Base-by-base conservation (phyloP, 2,888 invertebrate genomes). In the Thymelicus lineola region DNA sequence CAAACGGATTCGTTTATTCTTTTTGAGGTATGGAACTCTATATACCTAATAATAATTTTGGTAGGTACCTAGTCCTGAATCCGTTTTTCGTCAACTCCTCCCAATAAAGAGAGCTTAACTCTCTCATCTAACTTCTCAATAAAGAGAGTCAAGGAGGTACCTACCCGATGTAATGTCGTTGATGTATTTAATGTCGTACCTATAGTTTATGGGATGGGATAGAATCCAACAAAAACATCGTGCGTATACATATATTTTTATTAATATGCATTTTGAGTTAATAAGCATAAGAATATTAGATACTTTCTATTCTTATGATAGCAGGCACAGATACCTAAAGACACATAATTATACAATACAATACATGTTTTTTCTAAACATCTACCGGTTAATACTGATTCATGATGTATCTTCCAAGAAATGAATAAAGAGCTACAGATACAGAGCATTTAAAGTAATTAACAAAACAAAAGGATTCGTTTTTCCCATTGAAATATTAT, bases 201-300 rank as follows among this genome's bases (percentile, higher is more conserved):
- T 38, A 42, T 42, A 42, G 3, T 42, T 42, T 42, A 42, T 12
- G 42, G 10, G 4, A 42, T 42, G 42, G 42, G 12, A 17, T 50
- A 50, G 7, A 17, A 50, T 0, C 1, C 0, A 15, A 50, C 17
- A 50, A 50, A 42, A 50, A 50, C 50, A 50, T 17, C 7, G 7
- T 17, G 35, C 35, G 9, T 36, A 42, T 64, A 55, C 53, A 45
- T 64, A 64, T 64, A 64, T 55, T 64, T 64, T 64, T 64, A 64
- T 55, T 64, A 53, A 12, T 53, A 55, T 64, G 55, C 42, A 64
- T 64, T 15, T 50, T 55, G 57, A 57, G 57, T 57, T 36, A 36
- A 35, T 28, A 55, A 28, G 36, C 36, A 57, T 14, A 36, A 53
- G 53, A 53, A 53, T 53, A 50, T 50, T 17, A 28, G 28, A 28